Evolutionary conservation across 2,113 vertebrate genomes (phyloP).

Genomic region (Pteruthius melanotis): DNA sequence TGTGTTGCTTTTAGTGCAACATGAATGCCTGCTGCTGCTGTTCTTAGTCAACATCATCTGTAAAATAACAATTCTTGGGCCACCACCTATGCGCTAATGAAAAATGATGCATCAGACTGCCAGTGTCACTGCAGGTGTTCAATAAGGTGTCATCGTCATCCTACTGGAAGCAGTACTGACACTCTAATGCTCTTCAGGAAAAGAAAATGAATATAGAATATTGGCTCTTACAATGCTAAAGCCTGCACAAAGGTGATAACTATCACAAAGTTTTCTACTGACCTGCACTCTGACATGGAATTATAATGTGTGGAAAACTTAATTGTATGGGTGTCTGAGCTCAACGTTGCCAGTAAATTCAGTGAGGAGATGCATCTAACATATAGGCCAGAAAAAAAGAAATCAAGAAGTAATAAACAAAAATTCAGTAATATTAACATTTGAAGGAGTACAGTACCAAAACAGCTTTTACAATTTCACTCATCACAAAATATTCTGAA

Average conservation of each 20-base stretch:
- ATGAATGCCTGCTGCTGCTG: not conserved
- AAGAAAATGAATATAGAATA: not conserved
- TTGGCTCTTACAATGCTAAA: not conserved
- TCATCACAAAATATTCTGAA: not conserved
- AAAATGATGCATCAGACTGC: not conserved
- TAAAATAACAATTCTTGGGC: not conserved
- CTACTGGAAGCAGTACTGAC: not conserved
- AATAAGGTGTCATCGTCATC: not conserved
- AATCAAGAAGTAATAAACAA: not conserved
- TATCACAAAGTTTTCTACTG: not conserved
- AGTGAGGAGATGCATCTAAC: not conserved
- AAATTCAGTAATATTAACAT: not conserved
- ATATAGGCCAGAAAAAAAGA: not conserved
- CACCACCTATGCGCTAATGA: not conserved
- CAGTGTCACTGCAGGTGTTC: not conserved
- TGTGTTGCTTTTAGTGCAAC: not conserved
- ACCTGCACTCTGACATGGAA: not conserved
- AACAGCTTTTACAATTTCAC: not conserved
- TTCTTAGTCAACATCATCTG: not conserved
- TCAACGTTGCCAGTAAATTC: not conserved
- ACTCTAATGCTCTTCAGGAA: not conserved
- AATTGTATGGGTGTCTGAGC: not conserved
- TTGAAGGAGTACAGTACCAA: not conserved
- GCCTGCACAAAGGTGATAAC: not conserved
- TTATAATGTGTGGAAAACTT: not conserved